Evolutionary conservation across 2,797 vertebrate genomes (phyloP).

Genomic region (Takifugu rubripes): DNA sequence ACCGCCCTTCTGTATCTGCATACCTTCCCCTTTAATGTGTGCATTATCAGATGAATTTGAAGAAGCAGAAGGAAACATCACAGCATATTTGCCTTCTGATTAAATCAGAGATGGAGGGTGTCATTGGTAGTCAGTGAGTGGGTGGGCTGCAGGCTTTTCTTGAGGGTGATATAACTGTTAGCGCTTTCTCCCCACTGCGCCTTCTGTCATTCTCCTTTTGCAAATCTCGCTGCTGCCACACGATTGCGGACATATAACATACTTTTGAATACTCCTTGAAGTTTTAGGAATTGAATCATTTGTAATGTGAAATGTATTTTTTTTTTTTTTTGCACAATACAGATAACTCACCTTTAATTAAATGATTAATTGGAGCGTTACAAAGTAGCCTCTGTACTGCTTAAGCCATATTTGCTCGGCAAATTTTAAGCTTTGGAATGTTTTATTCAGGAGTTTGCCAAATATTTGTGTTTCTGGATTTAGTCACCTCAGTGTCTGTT

Average conservation of each 20-base stretch:
- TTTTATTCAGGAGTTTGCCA: too few species aligned
- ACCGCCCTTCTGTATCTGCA: too few species aligned
- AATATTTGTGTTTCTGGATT: too few species aligned
- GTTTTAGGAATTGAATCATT: too few species aligned
- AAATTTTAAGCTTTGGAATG: too few species aligned
- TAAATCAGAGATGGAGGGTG: slow-evolving; percentile 35
- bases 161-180: background rate
- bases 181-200: slow-evolving; percentile 5
- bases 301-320: too few species aligned
- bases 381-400: too few species aligned
- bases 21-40: background rate
- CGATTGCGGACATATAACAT: slow-evolving; percentile 4
- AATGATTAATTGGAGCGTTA: too few species aligned
- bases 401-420: too few species aligned
- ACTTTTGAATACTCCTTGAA: too few species aligned
- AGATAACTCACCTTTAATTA: background rate
- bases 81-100: slow-evolving; percentile 20
- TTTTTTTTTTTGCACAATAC: background rate
- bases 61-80: slow-evolving; percentile 9
- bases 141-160: slow-evolving; percentile 16
- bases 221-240: background rate
- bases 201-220: background rate
- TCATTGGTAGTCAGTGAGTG: slow-evolving; percentile 14
- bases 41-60: slow-evolving; percentile 25
- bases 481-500: too few species aligned